phyloP scores from a whole-genome alignment of 1,140 invertebrate genomes.

The Antheraea pernyi region DNA sequence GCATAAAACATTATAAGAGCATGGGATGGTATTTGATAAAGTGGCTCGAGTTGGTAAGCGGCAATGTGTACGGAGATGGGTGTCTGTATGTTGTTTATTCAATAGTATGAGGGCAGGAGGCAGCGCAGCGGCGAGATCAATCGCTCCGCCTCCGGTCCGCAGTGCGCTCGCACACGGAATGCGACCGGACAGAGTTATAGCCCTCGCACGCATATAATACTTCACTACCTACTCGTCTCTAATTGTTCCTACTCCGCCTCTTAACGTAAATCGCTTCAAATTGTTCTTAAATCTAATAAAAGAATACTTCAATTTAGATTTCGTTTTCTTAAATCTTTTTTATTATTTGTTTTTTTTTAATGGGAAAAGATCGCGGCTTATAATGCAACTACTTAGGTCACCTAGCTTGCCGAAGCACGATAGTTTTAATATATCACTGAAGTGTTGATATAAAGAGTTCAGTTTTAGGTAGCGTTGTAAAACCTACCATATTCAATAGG shows the following conservation, averaged over 20 bases:
- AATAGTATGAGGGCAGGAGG: neutral
- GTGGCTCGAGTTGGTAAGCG: neutral
- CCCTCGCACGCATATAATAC: neutral
- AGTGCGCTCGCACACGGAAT: neutral
- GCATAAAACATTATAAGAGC: too few species aligned
- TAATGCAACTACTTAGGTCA: too few species aligned
- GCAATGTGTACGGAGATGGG: neutral
- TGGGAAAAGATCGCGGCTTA: too few species aligned
- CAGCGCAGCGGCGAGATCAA: constrained; percentile 22
- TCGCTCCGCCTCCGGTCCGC: constrained; percentile 17
- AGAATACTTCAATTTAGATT: neutral
- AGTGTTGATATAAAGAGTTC: too few species aligned
- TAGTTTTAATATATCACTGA: too few species aligned
- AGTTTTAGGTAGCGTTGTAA: too few species aligned
- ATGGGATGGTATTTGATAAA: too few species aligned
- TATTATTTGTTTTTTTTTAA: too few species aligned
- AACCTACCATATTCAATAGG: too few species aligned
- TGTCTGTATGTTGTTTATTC: neutral
- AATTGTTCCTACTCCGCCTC: neutral
- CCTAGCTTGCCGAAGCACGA: too few species aligned
- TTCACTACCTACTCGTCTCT: neutral
- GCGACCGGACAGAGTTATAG: neutral
- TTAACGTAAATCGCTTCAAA: constrained; percentile 1
- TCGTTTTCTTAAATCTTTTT: too few species aligned
- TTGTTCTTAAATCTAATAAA: neutral